Evolutionary conservation across 92 coral and sea anemone genomes (phyloP), one percentile per base, ranked within the genome.

Genomic region (Ricordea florida): DNA sequence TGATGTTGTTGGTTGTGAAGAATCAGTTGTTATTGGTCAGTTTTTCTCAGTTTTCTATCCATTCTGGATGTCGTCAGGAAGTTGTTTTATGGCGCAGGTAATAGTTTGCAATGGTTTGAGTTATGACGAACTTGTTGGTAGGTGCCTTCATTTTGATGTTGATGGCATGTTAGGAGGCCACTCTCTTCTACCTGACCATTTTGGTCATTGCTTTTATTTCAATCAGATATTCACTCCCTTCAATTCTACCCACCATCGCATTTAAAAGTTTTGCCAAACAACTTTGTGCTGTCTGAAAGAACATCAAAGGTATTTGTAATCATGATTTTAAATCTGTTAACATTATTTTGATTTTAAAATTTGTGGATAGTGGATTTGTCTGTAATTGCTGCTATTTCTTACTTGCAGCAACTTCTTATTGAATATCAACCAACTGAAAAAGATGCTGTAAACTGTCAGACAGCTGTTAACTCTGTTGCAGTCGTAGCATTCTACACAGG

Each of bases 371-470:
- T 32, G 10, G 4, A 7, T 31, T 16, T 10, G 11, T 32, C 17
- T 26, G 3, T 6, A 50, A 31, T 32, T 13, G 17, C n/a, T n/a
- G n/a, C n/a, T 36, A 17, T 18, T 31, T 6, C 23, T 37, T 4
- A 22, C 11, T 47, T 18, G 1, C 62, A 96, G 99, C 88, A 87
- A 53, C 75, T 96, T 25, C 79, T 86, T 30, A 71, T 96, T 25
- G 93, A 85, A 16, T 96, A 81, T 74, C 99, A 92, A 53, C 99
- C 99, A 24, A 42, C 92, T 52, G 97, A 96, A 75, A 90, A 81
- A 66, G 99, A 96, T 51, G 99, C 99, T 13, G 60, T 88, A 22
- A 85, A 79, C 47, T 96, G 99, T 62, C 92, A 86, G 57, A 46
- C 69, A 24, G 87, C 88, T 53, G 81, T 83, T 14, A 92, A 90